These are phyloP conservation scores for Gryon sp. DNA, from an alignment of 1,140 invertebrate genomes.

Conservation along the genomic window DNA sequence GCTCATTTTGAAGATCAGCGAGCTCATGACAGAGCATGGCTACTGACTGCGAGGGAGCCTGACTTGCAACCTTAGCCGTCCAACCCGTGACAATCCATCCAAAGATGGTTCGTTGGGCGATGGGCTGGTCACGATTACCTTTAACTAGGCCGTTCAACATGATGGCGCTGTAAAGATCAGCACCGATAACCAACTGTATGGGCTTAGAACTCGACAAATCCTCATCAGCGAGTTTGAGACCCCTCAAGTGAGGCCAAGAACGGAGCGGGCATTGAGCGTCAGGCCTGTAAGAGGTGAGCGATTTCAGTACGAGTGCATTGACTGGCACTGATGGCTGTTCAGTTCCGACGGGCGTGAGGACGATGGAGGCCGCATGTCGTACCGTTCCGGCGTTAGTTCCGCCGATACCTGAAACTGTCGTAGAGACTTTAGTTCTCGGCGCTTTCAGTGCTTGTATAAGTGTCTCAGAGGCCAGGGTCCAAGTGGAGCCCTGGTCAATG, in stretches of 20 bases:
- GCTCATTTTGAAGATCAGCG: not conserved
- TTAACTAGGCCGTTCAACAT: not conserved
- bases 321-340: not conserved
- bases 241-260: not conserved
- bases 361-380: not conserved
- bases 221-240: not conserved
- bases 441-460: not conserved
- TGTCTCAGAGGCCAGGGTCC: not conserved
- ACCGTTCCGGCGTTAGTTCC: not conserved
- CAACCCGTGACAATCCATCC: not conserved
- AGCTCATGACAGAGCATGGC: not conserved
- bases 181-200: not conserved
- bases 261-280: not conserved
- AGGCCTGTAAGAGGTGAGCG: not conserved
- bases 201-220: not conserved
- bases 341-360: not conserved
- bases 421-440: not conserved
- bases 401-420: not conserved
- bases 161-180: not conserved
- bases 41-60: not conserved
- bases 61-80: not conserved
- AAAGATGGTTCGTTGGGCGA: constrained; percentile 2
- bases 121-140: not conserved
- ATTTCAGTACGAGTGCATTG: not conserved
- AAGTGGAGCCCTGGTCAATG: not conserved